Base-by-base conservation (phyloP, 2,888 invertebrate genomes). In the Cosmopolites sordidus region DNA sequence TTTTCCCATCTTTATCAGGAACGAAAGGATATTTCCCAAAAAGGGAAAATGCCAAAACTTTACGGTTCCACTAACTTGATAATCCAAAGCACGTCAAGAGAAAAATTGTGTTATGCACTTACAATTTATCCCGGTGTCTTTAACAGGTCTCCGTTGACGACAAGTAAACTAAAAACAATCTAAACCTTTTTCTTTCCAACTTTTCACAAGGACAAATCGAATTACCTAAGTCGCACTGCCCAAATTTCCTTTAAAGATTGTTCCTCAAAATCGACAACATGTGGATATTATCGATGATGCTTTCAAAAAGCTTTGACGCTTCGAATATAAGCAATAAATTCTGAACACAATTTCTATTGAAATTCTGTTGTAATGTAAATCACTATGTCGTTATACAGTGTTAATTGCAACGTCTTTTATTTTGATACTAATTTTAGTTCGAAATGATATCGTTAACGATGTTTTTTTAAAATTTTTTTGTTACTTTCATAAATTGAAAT, bases 121-220 rank as follows among this genome's bases (percentile, higher is more conserved):
- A 15, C 38, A 47, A 47, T 47, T 47, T 47, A 16, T 18, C 18
- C 27, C 8, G 29, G 47, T 47, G 39, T 40, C 47, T 39, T 12
- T 9, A 40, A 47, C 47, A 47, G 47, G 39, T 47, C 40, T 16
- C 16, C 33, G 37, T 37, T 18, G 40, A 47, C 38, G 47, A 47
- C 18, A 39, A 47, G 39, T 47, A 47, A 47, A 47, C 47, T 47
- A 40, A 40, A 43, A 47, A 47, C 47, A 47, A 47, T 47, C 47
- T 39, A 39, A 47, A 47, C 47, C 47, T 47, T 47, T 47, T 47
- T 47, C 47, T 47, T 47, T 47, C 27, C 9, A 47, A 47, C 18
- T 33, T 40, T 39, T 47, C 39, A 39, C 12, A 47, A 37, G 47
- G 40, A 17, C 47, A 47, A 47, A 47, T 47, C 39, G 38, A 47